Conservation (phyloP, 2,113 vertebrate genomes). For the Cheilinus undulatus region DNA sequence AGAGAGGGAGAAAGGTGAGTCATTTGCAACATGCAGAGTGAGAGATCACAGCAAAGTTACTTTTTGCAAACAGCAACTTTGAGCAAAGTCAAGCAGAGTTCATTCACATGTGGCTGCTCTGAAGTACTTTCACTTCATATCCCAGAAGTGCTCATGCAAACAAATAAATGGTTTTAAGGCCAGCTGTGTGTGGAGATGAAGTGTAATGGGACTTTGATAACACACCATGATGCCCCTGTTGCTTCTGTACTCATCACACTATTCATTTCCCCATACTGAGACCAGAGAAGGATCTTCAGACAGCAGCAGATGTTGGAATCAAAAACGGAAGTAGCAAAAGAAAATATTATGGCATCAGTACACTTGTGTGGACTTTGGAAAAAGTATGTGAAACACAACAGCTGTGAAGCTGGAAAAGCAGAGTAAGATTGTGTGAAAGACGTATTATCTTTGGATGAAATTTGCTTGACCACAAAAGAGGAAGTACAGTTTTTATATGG, state of each 20-base stretch:
- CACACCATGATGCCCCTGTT: slow-evolving; percentile 21
- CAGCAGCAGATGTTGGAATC: slow-evolving; percentile 17
- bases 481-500: no score
- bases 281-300: slow-evolving; percentile 3
- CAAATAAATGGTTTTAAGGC: slow-evolving; percentile 40
- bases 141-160: slow-evolving; percentile 40
- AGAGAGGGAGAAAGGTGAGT: slow-evolving; percentile 53
- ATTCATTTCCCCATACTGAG: slow-evolving; percentile 37
- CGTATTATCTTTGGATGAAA: slow-evolving; percentile 39
- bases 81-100: slow-evolving; percentile 76
- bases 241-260: slow-evolving; percentile 27
- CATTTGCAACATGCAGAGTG: slow-evolving; percentile 71
- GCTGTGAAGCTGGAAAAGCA: slow-evolving; percentile 41
- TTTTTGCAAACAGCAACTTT: slow-evolving; percentile 70
- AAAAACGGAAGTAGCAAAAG: slow-evolving; percentile 10
- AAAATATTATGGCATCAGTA: slow-evolving; percentile 6
- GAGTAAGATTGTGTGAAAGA: slow-evolving; percentile 46
- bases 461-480: slow-evolving; percentile 44
- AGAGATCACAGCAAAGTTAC: slow-evolving; percentile 65
- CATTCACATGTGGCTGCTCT: slow-evolving; percentile 50
- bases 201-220: slow-evolving; percentile 44
- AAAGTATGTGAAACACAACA: slow-evolving; percentile 36
- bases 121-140: slow-evolving; percentile 54
- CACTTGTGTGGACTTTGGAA: slow-evolving; percentile 32
- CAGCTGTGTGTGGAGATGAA: slow-evolving; percentile 35